phyloP scores from a whole-genome alignment of 2,797 vertebrate genomes.

The Parambassis ranga region DNA sequence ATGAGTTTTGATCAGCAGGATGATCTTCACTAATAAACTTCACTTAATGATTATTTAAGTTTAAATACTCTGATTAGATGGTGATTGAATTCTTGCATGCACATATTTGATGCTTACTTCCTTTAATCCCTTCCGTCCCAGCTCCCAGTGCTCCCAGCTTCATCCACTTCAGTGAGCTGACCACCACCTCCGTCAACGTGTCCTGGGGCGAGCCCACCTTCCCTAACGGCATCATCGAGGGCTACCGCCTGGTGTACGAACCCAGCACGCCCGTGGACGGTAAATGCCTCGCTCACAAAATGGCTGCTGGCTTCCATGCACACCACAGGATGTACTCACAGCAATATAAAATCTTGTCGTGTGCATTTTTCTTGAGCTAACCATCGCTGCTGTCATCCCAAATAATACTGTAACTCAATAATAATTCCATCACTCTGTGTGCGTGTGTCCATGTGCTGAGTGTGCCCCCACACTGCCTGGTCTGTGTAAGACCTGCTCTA shows the following conservation, averaged over 20 bases:
- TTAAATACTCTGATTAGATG: too few species aligned
- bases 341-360: slow-evolving; percentile 20
- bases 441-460: slow-evolving; percentile 27
- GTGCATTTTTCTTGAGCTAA: slow-evolving; percentile 40
- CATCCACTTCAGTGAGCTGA: slow-evolving; percentile 95
- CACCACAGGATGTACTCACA: background rate
- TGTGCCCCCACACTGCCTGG: slow-evolving; percentile 39
- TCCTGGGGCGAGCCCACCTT: slow-evolving; percentile 93
- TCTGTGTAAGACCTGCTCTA: slow-evolving; percentile 66
- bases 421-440: slow-evolving; percentile 45
- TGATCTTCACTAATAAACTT: too few species aligned
- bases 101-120: too few species aligned
- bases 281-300: slow-evolving; percentile 66
- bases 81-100: too few species aligned
- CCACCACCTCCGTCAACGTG: slow-evolving; percentile 96
- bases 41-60: too few species aligned
- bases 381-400: slow-evolving; percentile 19
- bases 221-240: slow-evolving; percentile 93
- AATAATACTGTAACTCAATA: slow-evolving; percentile 17
- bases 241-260: slow-evolving; percentile 92
- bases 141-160: slow-evolving; percentile 91
- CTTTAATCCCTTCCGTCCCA: slow-evolving; percentile 57
- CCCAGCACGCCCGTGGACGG: slow-evolving; percentile 92
- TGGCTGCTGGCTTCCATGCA: slow-evolving; percentile 37
- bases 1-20: too few species aligned